Conservation (phyloP, 2,888 invertebrate species). For the Trichogramma evanescens region DNA sequence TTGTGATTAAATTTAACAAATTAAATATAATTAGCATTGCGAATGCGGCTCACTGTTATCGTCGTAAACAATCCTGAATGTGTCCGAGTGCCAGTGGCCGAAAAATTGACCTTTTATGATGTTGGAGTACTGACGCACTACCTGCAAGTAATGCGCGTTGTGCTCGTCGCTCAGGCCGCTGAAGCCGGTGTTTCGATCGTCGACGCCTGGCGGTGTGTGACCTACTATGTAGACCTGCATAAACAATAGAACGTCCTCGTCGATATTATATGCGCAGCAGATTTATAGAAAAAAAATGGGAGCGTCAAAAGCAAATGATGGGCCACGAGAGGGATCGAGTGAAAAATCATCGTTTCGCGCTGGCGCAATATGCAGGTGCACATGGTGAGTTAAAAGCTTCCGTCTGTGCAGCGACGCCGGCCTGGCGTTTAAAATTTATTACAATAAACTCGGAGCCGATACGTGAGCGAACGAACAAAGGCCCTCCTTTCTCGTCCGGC, state of each 20-base stretch:
- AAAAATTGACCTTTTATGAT: conserved; percentile 89
- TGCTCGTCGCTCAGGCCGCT: conserved; percentile 65
- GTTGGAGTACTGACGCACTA: conserved; percentile 68
- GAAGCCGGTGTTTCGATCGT: conserved; percentile 68
- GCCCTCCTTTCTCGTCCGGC: no score
- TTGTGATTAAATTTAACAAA: neutral
- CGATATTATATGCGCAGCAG: no score
- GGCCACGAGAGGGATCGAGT: no score
- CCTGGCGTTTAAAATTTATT: no score
- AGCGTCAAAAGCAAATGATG: no score
- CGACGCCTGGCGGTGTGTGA: conserved; percentile 83
- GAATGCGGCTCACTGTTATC: conserved; percentile 56
- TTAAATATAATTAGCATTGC: neutral
- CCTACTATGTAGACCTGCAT: conserved; percentile 81
- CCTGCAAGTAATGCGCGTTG: conserved; percentile 68
- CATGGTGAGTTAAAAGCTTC: no score
- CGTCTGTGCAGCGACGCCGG: no score
- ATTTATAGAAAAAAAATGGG: no score
- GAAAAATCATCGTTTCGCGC: no score
- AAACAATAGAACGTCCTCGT: neutral
- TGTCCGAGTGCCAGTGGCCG: conserved; percentile 86
- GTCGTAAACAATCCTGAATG: conserved; percentile 79
- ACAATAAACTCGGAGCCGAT: no score
- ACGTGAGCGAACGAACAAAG: no score
- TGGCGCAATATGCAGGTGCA: no score